Conservation (phyloP, 2,797 vertebrate genomes). For the Periophthalmus magnuspinnatus region DNA sequence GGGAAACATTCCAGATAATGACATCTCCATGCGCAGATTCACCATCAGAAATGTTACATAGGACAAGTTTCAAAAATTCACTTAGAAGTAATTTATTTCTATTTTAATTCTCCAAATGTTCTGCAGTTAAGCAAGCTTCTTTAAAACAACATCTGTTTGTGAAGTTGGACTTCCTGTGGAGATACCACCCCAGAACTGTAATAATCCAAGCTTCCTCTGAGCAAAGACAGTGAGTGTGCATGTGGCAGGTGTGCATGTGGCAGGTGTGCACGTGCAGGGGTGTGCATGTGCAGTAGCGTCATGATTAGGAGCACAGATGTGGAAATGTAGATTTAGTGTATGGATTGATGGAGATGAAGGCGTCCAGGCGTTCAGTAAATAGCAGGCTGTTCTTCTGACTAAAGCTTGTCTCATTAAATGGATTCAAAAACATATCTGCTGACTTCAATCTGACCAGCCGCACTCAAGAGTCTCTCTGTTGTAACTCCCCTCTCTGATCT, state of each 20-base stretch:
- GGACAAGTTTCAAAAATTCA: neutral
- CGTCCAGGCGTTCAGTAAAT: slow-evolving; percentile 23
- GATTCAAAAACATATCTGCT: neutral
- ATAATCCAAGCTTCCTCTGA: neutral
- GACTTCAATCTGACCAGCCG: neutral
- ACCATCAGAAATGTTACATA: neutral
- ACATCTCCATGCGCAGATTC: neutral
- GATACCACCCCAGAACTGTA: slow-evolving; percentile 4
- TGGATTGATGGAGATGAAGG: slow-evolving; percentile 23
- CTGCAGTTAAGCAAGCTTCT: neutral
- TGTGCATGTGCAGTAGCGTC: slow-evolving; percentile 7
- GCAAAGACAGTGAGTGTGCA: neutral
- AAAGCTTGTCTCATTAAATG: slow-evolving; percentile 17
- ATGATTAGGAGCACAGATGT: slow-evolving; percentile 64
- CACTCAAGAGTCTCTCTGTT: neutral
- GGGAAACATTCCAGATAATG: neutral
- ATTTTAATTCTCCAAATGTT: neutral
- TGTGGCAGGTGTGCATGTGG: neutral
- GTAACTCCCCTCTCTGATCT: no score
- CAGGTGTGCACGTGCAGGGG: neutral
- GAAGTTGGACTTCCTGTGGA: slow-evolving; percentile 2
- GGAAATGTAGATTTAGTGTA: slow-evolving; percentile 6
- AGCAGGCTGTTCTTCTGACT: slow-evolving; percentile 37
- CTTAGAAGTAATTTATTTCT: neutral
- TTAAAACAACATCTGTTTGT: slow-evolving; percentile 9